These are phyloP conservation scores for Tretioscincus oriximinensis DNA, from an alignment of 2,113 vertebrate species.

Conservation along the genomic window DNA sequence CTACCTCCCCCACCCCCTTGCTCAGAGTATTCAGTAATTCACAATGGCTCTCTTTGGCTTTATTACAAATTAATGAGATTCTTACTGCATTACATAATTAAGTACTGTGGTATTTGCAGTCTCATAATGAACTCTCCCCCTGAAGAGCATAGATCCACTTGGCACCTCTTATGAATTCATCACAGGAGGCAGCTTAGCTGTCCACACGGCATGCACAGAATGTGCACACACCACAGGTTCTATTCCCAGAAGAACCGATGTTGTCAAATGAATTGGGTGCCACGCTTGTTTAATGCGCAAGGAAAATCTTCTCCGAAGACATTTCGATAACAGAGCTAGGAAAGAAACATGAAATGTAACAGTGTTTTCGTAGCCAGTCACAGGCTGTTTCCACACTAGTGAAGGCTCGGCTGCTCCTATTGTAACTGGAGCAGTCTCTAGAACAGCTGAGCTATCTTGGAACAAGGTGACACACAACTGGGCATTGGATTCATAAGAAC, in stretches of 20 bases:
- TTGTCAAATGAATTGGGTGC: not conserved
- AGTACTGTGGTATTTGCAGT: constrained; percentile 8
- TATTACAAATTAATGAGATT: constrained; percentile 43
- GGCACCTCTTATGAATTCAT: not conserved
- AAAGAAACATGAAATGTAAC: not conserved
- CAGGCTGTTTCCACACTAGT: no score
- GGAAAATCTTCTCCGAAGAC: not conserved
- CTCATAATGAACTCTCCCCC: constrained; percentile 27
- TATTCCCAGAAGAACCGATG: not conserved
- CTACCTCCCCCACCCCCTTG: not conserved
- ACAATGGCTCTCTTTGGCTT: constrained; percentile 21
- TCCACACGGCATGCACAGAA: not conserved
- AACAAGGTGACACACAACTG: no score
- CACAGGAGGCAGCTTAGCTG: not conserved
- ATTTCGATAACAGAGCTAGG: not conserved
- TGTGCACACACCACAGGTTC: not conserved
- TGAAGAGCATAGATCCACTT: not conserved
- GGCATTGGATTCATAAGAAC: no score
- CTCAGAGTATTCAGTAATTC: constrained; percentile 19
- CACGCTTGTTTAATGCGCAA: not conserved
- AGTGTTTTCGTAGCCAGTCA: not conserved
- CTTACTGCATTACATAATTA: constrained; percentile 15
- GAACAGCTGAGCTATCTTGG: no score
- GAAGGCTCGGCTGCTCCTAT: no score
- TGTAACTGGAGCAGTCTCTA: no score